A percentile compares a stretch with the other conserved stretches of the same genome.
Evolutionary conservation across 1,140 invertebrate species (phyloP).

Genomic region (Alviniconcha marisindica): DNA sequence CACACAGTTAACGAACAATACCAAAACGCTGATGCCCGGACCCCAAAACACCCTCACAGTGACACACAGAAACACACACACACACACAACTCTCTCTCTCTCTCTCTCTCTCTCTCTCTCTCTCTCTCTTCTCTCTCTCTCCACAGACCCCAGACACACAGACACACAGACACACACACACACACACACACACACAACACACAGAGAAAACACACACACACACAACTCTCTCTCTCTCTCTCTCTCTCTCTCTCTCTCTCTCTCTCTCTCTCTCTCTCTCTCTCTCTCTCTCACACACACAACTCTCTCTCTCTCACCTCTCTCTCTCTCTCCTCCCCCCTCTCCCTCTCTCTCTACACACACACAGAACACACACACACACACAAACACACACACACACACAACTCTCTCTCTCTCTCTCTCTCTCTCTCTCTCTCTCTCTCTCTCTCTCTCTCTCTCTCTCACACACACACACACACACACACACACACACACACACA

Average conservation of each 20-base stretch:
- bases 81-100: too few species aligned
- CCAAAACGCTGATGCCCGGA: too few species aligned
- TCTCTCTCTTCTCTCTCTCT: too few species aligned
- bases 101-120: too few species aligned
- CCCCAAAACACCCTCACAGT: too few species aligned
- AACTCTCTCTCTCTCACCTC: not conserved
- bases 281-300: not conserved
- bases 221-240: constrained; percentile 1
- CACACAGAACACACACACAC: constrained; percentile 18
- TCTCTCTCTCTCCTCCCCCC: not conserved
- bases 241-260: constrained; percentile 17
- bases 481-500: constrained; percentile 6
- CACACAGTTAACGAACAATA: too few species aligned
- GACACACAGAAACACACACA: too few species aligned
- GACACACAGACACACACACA: too few species aligned
- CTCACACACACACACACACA: constrained; percentile 21
- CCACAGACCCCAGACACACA: too few species aligned
- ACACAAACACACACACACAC: constrained; percentile 7
- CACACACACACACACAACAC: too few species aligned
- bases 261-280: constrained; percentile 17
- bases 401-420: not conserved
- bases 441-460: not conserved
- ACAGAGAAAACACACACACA: too few species aligned
- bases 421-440: constrained; percentile 3
- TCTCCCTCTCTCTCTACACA: not conserved